Evolutionary conservation across 2,797 vertebrate species (phyloP).

Genomic region (Loriculus beryllinus): DNA sequence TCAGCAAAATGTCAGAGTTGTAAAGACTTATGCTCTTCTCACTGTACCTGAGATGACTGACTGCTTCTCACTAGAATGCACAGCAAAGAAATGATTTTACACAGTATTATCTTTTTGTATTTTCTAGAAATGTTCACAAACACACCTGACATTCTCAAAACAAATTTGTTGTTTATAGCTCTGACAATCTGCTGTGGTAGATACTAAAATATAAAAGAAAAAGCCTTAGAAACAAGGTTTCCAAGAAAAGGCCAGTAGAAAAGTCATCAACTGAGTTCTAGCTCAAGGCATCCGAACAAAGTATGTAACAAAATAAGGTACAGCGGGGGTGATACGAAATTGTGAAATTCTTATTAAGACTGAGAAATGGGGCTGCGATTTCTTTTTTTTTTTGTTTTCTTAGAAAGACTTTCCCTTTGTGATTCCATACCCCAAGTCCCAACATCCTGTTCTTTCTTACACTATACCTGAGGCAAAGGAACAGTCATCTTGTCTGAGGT

Average conservation of each 20-base stretch:
- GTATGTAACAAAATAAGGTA: background rate
- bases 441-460: background rate
- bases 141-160: background rate
- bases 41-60: too few relatives aligned
- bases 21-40: background rate
- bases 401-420: background rate
- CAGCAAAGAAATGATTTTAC: background rate
- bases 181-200: background rate
- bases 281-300: background rate
- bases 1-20: background rate
- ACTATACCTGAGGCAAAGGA: background rate
- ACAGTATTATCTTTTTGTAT: background rate
- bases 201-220: background rate
- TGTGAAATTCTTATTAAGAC: background rate
- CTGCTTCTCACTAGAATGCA: rapidly evolving
- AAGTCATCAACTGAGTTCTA: background rate
- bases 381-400: background rate
- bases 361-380: background rate
- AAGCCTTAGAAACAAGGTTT: background rate
- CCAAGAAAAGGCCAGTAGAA: background rate
- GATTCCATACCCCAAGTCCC: background rate
- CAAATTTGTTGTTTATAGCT: background rate
- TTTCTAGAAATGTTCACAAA: background rate
- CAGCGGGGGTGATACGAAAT: background rate
- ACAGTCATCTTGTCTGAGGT: background rate